A percentile compares a stretch with the other conserved stretches of the same genome.
Evolutionary conservation across 2,113 vertebrate genomes (phyloP).

Genomic region (Prinia subflava): DNA sequence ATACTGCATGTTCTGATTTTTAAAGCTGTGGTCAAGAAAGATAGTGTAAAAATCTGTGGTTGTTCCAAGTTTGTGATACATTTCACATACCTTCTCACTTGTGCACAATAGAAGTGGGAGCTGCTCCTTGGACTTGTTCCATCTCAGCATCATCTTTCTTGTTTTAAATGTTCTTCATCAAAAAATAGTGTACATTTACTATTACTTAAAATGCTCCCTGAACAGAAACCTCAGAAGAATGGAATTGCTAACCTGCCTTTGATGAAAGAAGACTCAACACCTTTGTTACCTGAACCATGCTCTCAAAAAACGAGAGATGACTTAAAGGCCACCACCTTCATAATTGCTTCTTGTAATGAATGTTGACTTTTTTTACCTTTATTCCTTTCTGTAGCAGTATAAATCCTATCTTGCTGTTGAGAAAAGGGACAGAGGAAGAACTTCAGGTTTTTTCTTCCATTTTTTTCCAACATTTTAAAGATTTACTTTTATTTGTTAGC

Average conservation of each 20-base stretch:
- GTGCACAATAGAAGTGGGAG: not conserved
- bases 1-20: not conserved
- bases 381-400: not conserved
- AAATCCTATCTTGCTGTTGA: not conserved
- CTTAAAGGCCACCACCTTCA: not conserved
- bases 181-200: not conserved
- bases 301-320: not conserved
- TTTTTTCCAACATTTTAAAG: not conserved
- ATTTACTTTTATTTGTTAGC: not conserved
- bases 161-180: not conserved
- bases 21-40: not conserved
- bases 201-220: not conserved
- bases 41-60: not conserved
- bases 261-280: not conserved
- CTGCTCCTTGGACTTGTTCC: not conserved
- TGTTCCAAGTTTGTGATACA: not conserved
- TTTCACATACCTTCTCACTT: not conserved
- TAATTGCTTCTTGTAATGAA: not conserved
- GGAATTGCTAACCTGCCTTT: not conserved
- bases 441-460: not conserved
- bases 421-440: not conserved
- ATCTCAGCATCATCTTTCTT: not conserved
- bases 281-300: not conserved
- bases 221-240: not conserved
- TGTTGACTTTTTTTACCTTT: not conserved